Evolutionary conservation across 2,888 invertebrate species (phyloP).

Genomic region (Pecten maximus): DNA sequence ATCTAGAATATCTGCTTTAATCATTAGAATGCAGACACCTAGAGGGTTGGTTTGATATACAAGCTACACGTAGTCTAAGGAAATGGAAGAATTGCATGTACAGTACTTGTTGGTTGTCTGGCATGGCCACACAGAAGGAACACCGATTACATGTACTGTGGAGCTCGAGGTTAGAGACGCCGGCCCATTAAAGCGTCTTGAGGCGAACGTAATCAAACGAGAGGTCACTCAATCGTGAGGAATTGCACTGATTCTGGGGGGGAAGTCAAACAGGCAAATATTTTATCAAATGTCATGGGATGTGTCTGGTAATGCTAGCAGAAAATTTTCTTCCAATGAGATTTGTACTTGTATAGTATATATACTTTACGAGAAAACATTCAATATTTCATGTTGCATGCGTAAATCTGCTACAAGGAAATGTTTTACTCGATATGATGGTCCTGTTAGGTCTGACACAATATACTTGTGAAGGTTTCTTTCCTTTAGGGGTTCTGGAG

Average conservation of each 20-base stretch:
- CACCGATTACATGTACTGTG: background rate
- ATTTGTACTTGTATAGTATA: background rate
- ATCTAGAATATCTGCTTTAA: no score
- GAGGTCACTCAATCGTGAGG: conserved; percentile 25
- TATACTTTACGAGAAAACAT: background rate
- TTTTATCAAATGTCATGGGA: conserved; percentile 17
- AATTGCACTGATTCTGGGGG: conserved; percentile 23
- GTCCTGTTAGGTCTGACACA: background rate
- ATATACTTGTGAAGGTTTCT: background rate
- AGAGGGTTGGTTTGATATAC: background rate
- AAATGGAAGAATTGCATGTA: background rate
- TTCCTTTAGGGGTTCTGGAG: background rate
- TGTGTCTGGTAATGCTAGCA: background rate
- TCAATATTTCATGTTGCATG: background rate
- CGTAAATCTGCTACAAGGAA: background rate
- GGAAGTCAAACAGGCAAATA: conserved; percentile 9
- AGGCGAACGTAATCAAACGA: conserved; percentile 18
- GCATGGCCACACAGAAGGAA: background rate
- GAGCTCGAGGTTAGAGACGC: background rate
- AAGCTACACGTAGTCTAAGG: background rate
- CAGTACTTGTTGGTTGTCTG: background rate
- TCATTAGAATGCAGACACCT: background rate
- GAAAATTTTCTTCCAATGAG: background rate
- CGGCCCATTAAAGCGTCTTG: background rate
- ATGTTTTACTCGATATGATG: background rate